Base-by-base conservation (phyloP, 2,888 invertebrate species). In the Morinoia aosen region DNA sequence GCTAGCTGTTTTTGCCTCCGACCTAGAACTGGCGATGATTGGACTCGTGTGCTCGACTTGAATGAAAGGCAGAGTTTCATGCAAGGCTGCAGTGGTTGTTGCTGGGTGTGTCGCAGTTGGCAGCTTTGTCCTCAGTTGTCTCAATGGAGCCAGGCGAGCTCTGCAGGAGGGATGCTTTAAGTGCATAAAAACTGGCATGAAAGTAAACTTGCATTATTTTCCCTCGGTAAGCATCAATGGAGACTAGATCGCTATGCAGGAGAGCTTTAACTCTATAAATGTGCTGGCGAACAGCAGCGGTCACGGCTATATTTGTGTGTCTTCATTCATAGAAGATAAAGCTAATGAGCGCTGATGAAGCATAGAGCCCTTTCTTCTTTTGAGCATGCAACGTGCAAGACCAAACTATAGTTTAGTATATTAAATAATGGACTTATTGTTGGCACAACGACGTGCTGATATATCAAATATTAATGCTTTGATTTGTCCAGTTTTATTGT, bases 221-320 rank as follows among this genome's bases (percentile, higher is more conserved):
- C 40, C 2, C 12, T 19, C 10, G 90, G 40, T 39, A 40, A 90
- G 90, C 90, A 25, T 90, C 40, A 90, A 33, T 33, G 76, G 76
- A 14, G 90, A 90, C 33, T 16, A 16, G 14, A 90, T 14, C 16
- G 90, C 90, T 90, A 90, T 90, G 90, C 90, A 90, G 90, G 90
- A 25, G 90, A 90, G 90, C 90, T 90, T 90, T 90, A 90, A 90
- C 39, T 90, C 76, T 76, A 76, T 76, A 76, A 76, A 8, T 76
- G 76, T 10, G 76, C 76, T 76, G 8, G 76, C 25, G 76, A 33
- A 76, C 76, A 76, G 76, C 76, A 76, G 16, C 76, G 76, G 76
- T 76, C 76, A 76, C 33, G 76, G 19, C 33, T 76, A 76, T 76
- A 76, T 76, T 76, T 76, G 64, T 25, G 25, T 19, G 76, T 10